phyloP scores from a whole-genome alignment of 2,113 vertebrate genomes.

The Polypterus senegalus region DNA sequence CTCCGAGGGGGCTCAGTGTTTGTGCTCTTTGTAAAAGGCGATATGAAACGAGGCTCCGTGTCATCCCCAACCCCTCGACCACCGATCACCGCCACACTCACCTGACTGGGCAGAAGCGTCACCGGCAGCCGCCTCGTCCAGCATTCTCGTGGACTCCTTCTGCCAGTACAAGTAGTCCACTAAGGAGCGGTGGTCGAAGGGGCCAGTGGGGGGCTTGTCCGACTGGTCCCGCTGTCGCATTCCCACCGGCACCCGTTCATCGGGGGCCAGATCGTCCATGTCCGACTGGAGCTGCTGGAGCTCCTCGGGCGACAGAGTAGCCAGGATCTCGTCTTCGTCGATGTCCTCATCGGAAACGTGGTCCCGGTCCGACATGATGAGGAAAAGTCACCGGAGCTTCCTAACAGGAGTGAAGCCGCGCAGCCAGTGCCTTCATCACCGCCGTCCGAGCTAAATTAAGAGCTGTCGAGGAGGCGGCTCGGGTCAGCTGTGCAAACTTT shows the following conservation, averaged over 20 bases:
- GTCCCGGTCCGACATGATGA: constrained; percentile 35
- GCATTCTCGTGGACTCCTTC: constrained; percentile 79
- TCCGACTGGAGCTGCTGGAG: constrained; percentile 79
- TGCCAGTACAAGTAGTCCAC: constrained; percentile 89
- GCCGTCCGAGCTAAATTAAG: constrained; percentile 34
- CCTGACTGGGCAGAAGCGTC: constrained; percentile 70
- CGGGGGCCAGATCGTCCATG: constrained; percentile 88
- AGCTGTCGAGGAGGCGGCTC: constrained; percentile 48
- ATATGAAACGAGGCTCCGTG: too few species aligned
- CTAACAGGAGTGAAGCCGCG: constrained; percentile 7
- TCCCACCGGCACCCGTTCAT: constrained; percentile 72
- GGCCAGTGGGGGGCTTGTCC: constrained; percentile 72
- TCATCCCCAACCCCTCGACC: too few species aligned
- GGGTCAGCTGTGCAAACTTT: constrained; percentile 56
- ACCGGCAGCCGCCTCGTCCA: constrained; percentile 73
- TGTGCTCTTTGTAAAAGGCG: too few species aligned
- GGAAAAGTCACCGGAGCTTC: constrained; percentile 12
- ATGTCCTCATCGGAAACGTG: constrained; percentile 48
- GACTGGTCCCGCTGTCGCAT: constrained; percentile 92
- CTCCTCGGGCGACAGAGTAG: constrained; percentile 82
- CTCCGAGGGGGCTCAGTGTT: too few species aligned
- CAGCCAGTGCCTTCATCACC: constrained; percentile 51
- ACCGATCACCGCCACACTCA: constrained; percentile 27
- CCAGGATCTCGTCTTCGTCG: constrained; percentile 84
- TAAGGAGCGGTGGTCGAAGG: constrained; percentile 72